Percentiles rank a stretch among this genome's conserved stretches.
phyloP scores from a whole-genome alignment of 2,113 vertebrate genomes.

The Syngnathus floridae region DNA sequence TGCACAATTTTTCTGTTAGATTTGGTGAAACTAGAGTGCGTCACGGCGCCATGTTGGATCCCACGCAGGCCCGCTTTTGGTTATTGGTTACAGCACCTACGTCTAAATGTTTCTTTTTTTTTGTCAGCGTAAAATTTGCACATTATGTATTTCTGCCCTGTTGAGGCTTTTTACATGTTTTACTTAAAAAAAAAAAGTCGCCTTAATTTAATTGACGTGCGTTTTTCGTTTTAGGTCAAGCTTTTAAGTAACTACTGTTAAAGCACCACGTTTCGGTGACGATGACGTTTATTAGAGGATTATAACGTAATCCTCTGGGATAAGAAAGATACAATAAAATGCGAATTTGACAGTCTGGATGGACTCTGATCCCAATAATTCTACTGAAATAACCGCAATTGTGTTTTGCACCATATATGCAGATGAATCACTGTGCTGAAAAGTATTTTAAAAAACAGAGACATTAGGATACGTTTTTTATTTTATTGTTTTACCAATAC shows the following conservation, averaged over 20 bases:
- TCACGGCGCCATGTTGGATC: slow-evolving; percentile 19
- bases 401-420: background rate
- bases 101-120: background rate
- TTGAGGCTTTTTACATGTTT: background rate
- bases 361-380: background rate
- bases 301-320: background rate
- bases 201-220: background rate
- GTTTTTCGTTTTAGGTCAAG: background rate
- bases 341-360: background rate
- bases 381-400: background rate
- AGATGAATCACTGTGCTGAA: background rate
- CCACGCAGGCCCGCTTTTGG: background rate
- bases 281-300: background rate
- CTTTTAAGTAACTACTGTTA: background rate
- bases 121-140: background rate
- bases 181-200: background rate
- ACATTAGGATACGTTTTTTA: slow-evolving; percentile 3
- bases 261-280: background rate
- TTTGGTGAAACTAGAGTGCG: slow-evolving; percentile 18
- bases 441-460: background rate
- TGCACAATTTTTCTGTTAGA: background rate
- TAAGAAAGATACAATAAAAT: background rate
- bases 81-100: background rate
- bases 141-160: background rate
- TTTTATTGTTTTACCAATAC: slow-evolving; percentile 57